Base-by-base conservation (phyloP, 2,113 vertebrate species). In the Eptesicus fuscus region DNA sequence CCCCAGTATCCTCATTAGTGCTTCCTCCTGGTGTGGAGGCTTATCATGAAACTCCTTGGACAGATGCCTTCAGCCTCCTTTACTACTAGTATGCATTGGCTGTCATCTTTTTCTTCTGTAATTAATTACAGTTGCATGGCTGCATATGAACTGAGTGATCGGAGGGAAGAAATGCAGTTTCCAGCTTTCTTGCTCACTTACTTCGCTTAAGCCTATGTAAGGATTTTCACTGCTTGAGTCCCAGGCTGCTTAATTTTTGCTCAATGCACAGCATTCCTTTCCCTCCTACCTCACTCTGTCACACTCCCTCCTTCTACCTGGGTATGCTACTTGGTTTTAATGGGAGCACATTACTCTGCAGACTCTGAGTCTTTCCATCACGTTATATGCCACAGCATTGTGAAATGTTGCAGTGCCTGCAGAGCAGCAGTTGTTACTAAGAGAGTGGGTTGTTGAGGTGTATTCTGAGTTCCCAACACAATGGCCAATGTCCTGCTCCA, bases 51-150 rank as follows among this genome's bases (percentile, higher is more conserved):
- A 25, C 69, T 76, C 9, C 88, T 87, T 53, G 83, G 65, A 63
- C 25, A 61, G 84, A 37, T 30, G 17, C 84, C 47, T 65, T 77
- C 20, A 4, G 83, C 70, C 53, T 37, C 59, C 80, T 84, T 67
- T 42, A 35, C 87, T 18, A 17, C 49, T 82, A 7, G 28, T 11
- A 0, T 16, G 4, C 10, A n/a, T 32, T 44, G 35, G 37, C 78
- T 70, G 35, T 47, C 89, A 69, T 78, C 61, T 37, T 77, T 56
- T 67, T 74, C 42, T 67, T 90, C 82, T 17, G 22, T 86, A 74
- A 88, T 90, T 96, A 77, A 96, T 76, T 89, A 76, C 56, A 85
- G 78, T 92, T 85, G 20, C 67, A 47, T 71, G 71, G 92, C 7
- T 40, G 79, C 71, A 11, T 9, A 0, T 49, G 56, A 90, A 32